These are phyloP conservation scores for Orchesellides sinensis DNA, from an alignment of 2,888 invertebrate genomes.

Conservation along the genomic window DNA sequence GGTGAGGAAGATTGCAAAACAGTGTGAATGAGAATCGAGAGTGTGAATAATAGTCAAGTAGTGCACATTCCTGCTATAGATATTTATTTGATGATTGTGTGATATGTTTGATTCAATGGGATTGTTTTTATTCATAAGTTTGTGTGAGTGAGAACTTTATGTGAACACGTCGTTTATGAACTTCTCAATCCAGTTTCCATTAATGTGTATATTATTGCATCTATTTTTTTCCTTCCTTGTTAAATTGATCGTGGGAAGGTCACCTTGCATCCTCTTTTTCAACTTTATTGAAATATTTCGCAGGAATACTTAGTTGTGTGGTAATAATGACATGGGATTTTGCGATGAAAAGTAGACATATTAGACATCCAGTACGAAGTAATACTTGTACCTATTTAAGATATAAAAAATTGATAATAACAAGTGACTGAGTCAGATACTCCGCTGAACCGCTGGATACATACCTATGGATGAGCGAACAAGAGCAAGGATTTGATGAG, in stretches of 20 bases:
- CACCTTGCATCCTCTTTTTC: slow-evolving; percentile 55
- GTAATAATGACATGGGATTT: slow-evolving; percentile 37
- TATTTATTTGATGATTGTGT: background rate
- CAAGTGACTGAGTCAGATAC: no score
- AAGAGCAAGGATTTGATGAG: slow-evolving; percentile 2
- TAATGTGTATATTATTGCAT: background rate
- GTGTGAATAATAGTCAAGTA: background rate
- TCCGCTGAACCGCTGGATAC: background rate
- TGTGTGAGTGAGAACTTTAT: slow-evolving; percentile 30
- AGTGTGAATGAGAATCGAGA: background rate
- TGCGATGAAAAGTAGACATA: background rate
- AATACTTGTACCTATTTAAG: background rate
- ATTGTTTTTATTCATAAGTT: background rate
- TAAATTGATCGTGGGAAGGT: slow-evolving; percentile 58
- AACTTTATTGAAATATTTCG: slow-evolving; percentile 3
- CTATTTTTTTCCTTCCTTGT: slow-evolving; percentile 40
- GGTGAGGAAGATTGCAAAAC: background rate
- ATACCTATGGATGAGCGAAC: slow-evolving; percentile 10
- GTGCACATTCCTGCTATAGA: background rate
- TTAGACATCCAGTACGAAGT: background rate
- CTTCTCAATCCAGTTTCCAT: slow-evolving; percentile 48
- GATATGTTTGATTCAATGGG: background rate
- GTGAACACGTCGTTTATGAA: slow-evolving; percentile 39
- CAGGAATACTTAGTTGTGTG: no score
- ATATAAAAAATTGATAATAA: background rate